Conservation (phyloP, 1,140 invertebrate species). For the Psix sp. region DNA sequence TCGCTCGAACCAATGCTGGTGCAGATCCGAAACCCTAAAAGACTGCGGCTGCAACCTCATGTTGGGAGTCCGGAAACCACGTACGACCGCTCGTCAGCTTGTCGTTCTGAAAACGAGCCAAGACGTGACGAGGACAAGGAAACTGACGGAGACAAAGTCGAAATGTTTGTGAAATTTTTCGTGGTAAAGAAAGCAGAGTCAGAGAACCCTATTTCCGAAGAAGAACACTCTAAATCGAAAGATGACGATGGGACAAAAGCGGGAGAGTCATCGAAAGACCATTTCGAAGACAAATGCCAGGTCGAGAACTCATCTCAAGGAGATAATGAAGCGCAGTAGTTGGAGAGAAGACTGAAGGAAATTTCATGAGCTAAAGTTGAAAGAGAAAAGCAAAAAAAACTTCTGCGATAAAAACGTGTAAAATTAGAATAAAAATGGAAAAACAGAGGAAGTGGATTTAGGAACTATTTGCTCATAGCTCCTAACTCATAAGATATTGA, state of each 20-base stretch:
- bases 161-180: slow-evolving; percentile 9
- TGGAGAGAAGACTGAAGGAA: not conserved
- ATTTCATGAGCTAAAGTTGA: too few relatives aligned
- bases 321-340: slow-evolving; percentile 10
- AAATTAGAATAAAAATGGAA: too few relatives aligned
- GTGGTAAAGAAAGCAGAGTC: not conserved
- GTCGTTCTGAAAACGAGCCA: not conserved
- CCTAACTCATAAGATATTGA: too few relatives aligned
- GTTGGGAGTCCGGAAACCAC: slow-evolving; percentile 64
- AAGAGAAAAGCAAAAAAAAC: too few relatives aligned
- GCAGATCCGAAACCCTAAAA: slow-evolving; percentile 60
- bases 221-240: not conserved
- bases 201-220: not conserved
- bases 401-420: too few relatives aligned
- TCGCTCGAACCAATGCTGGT: slow-evolving; percentile 67
- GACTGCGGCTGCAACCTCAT: slow-evolving; percentile 64
- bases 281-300: not conserved
- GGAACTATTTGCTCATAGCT: too few relatives aligned
- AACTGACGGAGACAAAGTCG: slow-evolving; percentile 9
- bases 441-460: too few relatives aligned
- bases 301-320: slow-evolving; percentile 6
- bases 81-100: slow-evolving; percentile 25
- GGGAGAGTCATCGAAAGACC: not conserved
- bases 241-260: not conserved
- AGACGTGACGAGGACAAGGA: not conserved